phyloP scores from a whole-genome alignment of 2,888 invertebrate species.

The Drosophila limbata region DNA sequence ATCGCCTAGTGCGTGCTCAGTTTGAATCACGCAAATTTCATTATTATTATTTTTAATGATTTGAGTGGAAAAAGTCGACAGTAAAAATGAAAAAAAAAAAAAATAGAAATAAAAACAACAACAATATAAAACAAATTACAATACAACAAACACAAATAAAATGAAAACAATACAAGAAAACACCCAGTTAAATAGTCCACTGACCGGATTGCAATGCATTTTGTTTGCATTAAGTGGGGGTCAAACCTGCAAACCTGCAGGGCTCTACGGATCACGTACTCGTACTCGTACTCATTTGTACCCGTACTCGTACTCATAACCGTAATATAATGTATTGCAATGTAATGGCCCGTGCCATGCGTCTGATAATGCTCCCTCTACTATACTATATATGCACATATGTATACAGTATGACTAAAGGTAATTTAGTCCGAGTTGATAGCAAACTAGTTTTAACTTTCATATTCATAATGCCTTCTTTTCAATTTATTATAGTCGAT shows the following conservation, averaged over 20 bases:
- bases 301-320: slow-evolving; percentile 19
- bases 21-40: slow-evolving; percentile 81
- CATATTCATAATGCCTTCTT: background rate
- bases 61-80: slow-evolving; percentile 69
- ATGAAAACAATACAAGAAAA: slow-evolving; percentile 41
- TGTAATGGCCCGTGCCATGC: slow-evolving; percentile 42
- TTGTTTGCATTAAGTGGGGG: slow-evolving; percentile 47
- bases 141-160: slow-evolving; percentile 22
- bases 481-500: slow-evolving; percentile 4
- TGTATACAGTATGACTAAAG: background rate
- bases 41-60: slow-evolving; percentile 81
- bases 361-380: slow-evolving; percentile 38
- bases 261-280: slow-evolving; percentile 44
- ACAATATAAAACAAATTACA: slow-evolving; percentile 18
- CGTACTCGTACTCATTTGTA: no score
- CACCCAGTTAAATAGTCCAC: slow-evolving; percentile 53
- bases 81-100: slow-evolving; percentile 22
- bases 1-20: slow-evolving; percentile 78
- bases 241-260: slow-evolving; percentile 26
- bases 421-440: slow-evolving; percentile 17
- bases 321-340: slow-evolving; percentile 23
- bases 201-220: slow-evolving; percentile 66
- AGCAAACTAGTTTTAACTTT: slow-evolving; percentile 27
- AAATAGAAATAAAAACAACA: slow-evolving; percentile 17
- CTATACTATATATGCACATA: background rate